A percentile compares a stretch with the other conserved stretches of the same genome.
Evolutionary conservation across 1,140 invertebrate species (phyloP).

Genomic region (Acromyrmex echinatior): DNA sequence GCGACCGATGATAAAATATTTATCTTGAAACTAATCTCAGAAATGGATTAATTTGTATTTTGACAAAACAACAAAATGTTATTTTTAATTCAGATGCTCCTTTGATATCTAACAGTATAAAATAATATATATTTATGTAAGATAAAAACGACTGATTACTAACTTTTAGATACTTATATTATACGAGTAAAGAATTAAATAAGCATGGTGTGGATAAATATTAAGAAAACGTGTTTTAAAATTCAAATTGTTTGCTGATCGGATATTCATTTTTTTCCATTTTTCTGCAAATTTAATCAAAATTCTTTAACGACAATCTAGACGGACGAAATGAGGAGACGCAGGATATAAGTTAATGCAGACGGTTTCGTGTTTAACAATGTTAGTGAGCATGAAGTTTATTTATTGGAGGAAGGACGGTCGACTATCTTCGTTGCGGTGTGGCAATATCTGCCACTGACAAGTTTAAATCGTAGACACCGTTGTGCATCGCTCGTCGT

Average conservation of each 20-base stretch:
- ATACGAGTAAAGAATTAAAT: neutral
- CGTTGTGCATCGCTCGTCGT: slow-evolving; percentile 45
- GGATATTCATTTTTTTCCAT: neutral
- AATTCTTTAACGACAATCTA: slow-evolving; percentile 5
- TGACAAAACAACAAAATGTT: no score
- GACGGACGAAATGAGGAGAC: slow-evolving; percentile 37
- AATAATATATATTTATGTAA: neutral
- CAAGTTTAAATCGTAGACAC: slow-evolving; percentile 66
- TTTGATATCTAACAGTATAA: no score
- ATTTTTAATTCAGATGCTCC: no score
- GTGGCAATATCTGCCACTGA: slow-evolving; percentile 63
- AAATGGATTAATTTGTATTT: no score
- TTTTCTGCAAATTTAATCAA: neutral
- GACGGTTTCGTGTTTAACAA: neutral
- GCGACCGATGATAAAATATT: no score
- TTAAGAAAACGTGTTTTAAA: neutral
- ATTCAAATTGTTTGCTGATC: neutral
- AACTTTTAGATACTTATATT: slow-evolving; percentile 5
- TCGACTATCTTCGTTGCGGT: slow-evolving; percentile 33
- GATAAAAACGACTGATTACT: neutral
- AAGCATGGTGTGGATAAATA: neutral
- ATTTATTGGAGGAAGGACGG: slow-evolving; percentile 52
- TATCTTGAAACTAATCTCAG: no score
- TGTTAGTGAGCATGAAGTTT: slow-evolving; percentile 53
- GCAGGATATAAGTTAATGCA: slow-evolving; percentile 44